A percentile compares a stretch with the other conserved stretches of the same genome.
Conservation (phyloP, 2,888 invertebrate genomes). For the Notodonta dromedarius region DNA sequence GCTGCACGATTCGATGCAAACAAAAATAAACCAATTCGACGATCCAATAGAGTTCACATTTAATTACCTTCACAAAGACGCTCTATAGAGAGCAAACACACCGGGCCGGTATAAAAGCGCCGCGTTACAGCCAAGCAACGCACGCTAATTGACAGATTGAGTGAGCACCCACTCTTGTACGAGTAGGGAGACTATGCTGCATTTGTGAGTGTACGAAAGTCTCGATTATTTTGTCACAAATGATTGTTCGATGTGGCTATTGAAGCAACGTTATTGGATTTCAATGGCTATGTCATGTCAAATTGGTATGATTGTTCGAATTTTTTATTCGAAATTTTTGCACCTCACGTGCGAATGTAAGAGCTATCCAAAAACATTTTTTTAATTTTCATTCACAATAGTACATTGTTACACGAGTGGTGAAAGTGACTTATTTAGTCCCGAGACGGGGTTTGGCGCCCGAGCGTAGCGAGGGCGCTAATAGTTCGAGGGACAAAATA, state of each 20-base stretch:
- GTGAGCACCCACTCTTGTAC: slow-evolving; percentile 61
- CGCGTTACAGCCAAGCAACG: slow-evolving; percentile 48
- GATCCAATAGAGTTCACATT: background rate
- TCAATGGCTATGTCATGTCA: background rate
- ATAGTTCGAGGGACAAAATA: too few relatives aligned
- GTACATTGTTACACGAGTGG: too few relatives aligned
- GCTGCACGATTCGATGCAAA: background rate
- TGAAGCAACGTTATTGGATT: background rate
- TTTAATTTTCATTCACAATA: too few relatives aligned
- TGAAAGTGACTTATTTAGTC: too few relatives aligned
- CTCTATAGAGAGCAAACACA: background rate
- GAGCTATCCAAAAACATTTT: too few relatives aligned
- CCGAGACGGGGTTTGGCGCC: too few relatives aligned
- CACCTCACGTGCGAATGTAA: too few relatives aligned
- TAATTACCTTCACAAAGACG: slow-evolving; percentile 1
- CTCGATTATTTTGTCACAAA: background rate
- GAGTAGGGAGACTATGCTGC: slow-evolving; percentile 31
- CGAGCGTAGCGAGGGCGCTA: too few relatives aligned
- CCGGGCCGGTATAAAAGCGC: slow-evolving; percentile 32
- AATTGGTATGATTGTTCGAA: background rate
- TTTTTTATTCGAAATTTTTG: background rate
- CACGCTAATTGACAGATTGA: slow-evolving; percentile 73
- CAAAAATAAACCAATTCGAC: background rate
- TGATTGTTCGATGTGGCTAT: background rate
- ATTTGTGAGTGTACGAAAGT: background rate